Evolutionary conservation across 2,888 invertebrate genomes (phyloP), one percentile per base, ranked within the genome.

Genomic region (Leptogaster cylindrica): DNA sequence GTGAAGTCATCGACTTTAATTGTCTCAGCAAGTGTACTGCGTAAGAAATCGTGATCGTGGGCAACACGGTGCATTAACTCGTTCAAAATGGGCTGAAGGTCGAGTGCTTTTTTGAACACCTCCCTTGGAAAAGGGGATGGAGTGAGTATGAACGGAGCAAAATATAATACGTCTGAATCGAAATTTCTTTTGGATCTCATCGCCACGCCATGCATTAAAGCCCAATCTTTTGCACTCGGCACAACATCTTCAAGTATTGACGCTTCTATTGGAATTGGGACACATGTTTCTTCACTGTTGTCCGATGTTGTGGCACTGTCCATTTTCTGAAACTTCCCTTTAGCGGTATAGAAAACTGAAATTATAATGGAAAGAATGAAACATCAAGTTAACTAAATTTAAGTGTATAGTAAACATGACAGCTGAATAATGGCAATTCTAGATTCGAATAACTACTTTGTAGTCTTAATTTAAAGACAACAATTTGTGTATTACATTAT

Each of bases 1-100:
- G 95, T 95, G 78, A 97, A 97, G 68, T 91, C 89, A 78, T 97
- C 97, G 0, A 90, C 92, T 83, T 90, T 85, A 16, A 95, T 86
- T 0, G 93, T 92, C 77, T 93, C 89, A 72, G 88, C 86, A 20
- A 95, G 83, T 6, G 89, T 88, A 31, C 85, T 82, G 65, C 86
- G 85, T 3, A 95, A 82, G 77, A 95, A 95, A 14, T 88, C 86
- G 68, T 88, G 84, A 78, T 92, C 88, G 77, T 92, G 89, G 0
- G 95, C 92, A n/a, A 94, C 91, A 80, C 86, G 87, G 77, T 94
- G 92, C 85, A 92, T 90, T 1, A 95, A 82, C 76, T 90, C 88
- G 81, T 94, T 94, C 23, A 94, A 82, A 33, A 89, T 82, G 0
- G 86, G 83, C 78, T 95, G 95, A 28, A 94, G 81, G 20, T 85